phyloP scores from a whole-genome alignment of 2,797 vertebrate species.

The Labeo calbasu region DNA sequence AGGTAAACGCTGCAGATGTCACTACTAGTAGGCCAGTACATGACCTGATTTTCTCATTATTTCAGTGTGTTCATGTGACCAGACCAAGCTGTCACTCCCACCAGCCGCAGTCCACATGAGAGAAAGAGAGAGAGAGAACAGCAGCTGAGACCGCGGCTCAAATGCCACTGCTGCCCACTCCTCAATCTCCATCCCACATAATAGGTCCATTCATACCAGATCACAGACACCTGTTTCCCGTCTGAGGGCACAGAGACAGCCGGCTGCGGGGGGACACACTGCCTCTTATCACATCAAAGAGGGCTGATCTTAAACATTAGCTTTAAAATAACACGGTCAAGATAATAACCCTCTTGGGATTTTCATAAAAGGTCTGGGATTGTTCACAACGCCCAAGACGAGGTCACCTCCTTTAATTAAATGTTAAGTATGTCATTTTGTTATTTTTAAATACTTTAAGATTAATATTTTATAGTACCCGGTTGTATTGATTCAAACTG shows the following conservation, averaged over 20 bases:
- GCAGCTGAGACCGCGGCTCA: constrained; percentile 11
- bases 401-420: neutral
- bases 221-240: constrained; percentile 69
- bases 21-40: neutral
- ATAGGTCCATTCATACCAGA: constrained; percentile 64
- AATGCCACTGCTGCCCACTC: constrained; percentile 45
- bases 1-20: neutral
- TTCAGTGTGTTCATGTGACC: constrained; percentile 42
- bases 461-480: neutral
- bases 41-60: constrained; percentile 55
- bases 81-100: constrained; percentile 43
- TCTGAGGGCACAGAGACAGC: constrained; percentile 32
- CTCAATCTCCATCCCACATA: constrained; percentile 58
- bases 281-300: constrained; percentile 30
- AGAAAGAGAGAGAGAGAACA: constrained; percentile 19
- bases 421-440: neutral
- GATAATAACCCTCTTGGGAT: constrained; percentile 6
- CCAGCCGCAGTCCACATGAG: constrained; percentile 39
- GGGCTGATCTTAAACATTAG: constrained; percentile 27
- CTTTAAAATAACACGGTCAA: constrained; percentile 12
- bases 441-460: neutral
- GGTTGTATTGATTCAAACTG: neutral
- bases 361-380: constrained; percentile 15
- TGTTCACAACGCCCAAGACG: neutral
- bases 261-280: constrained; percentile 8